phyloP scores from a whole-genome alignment of 2,113 vertebrate genomes.

The Psilopogon haemacephalus region DNA sequence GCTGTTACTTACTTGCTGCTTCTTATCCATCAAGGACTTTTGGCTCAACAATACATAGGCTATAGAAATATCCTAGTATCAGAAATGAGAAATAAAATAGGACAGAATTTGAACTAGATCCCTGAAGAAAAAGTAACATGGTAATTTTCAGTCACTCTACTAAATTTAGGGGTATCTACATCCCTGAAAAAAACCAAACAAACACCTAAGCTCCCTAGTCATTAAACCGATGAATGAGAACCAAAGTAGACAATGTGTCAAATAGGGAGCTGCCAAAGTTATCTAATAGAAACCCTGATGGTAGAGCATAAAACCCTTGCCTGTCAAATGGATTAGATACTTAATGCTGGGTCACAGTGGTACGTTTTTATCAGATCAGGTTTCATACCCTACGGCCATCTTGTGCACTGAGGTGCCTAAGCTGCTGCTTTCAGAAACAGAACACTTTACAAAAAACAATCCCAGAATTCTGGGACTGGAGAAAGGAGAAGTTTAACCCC shows the following conservation, averaged over 20 bases:
- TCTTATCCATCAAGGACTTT: neutral
- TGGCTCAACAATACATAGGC: neutral
- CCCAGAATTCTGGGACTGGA: neutral
- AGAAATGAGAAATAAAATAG: neutral
- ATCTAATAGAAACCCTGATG: neutral
- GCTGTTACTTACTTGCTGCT: neutral
- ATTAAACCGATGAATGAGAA: neutral
- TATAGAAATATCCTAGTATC: neutral
- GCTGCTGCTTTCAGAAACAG: neutral
- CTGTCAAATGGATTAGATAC: neutral
- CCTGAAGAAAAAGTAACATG: neutral
- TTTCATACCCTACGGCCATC: neutral
- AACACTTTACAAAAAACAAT: neutral
- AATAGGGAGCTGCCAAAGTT: neutral
- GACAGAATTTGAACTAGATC: neutral
- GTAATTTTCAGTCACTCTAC: neutral
- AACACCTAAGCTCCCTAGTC: neutral
- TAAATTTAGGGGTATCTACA: neutral
- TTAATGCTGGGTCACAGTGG: neutral
- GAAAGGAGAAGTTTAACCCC: neutral
- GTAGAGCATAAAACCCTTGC: neutral
- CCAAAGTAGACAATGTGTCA: neutral
- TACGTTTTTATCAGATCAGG: neutral
- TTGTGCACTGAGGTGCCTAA: neutral
- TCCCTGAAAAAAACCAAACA: neutral